Conservation (phyloP, 2,113 vertebrate species). For the Paramisgurnus dabryanus region DNA sequence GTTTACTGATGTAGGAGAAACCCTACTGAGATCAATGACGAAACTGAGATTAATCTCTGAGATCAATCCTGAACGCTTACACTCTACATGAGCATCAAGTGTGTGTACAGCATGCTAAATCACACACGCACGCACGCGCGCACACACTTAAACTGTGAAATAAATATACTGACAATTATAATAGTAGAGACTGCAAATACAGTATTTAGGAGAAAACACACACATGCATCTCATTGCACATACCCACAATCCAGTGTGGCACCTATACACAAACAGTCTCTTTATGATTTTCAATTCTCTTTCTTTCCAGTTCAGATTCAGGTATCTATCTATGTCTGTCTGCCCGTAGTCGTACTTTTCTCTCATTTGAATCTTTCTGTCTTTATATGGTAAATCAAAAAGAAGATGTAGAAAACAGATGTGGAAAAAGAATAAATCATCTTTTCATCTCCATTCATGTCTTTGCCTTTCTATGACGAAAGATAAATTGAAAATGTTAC, state of each 20-base stretch:
- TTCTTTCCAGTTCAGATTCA: too few species aligned
- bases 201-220: too few species aligned
- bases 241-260: too few species aligned
- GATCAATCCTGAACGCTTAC: not conserved
- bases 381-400: not conserved
- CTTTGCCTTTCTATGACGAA: not conserved
- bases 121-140: too few species aligned
- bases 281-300: too few species aligned
- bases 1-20: conserved; percentile 8
- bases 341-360: not conserved
- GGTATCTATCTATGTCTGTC: too few species aligned
- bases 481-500: not conserved
- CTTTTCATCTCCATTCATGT: not conserved
- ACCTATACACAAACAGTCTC: too few species aligned
- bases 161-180: not conserved
- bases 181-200: too few species aligned
- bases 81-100: not conserved
- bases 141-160: not conserved
- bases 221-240: too few species aligned
- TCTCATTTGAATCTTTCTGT: not conserved
- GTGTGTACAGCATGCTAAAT: not conserved
- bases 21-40: conserved; percentile 20
- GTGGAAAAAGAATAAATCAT: conserved; percentile 1
- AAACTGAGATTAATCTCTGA: not conserved
- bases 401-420: conserved; percentile 20